Evolutionary conservation across 1,140 invertebrate species (phyloP), one percentile per base, ranked within the genome.

Genomic region (Chionoecetes opilio): DNA sequence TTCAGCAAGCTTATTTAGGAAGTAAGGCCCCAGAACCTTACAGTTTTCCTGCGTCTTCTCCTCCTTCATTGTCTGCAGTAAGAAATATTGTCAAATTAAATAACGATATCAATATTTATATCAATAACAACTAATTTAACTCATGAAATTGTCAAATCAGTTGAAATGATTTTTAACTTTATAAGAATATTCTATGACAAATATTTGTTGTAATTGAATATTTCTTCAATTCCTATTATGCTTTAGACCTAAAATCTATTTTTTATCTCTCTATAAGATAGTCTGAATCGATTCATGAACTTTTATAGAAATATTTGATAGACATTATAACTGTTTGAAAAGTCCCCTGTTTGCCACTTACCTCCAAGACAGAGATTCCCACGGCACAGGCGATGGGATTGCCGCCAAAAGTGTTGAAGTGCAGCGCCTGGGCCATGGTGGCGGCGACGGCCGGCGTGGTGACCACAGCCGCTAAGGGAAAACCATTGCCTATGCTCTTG

Each of bases 391-490:
- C 98, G 96, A 99, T 96, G 0, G 99, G 99, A 97, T 99, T 99
- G 9, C 99, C 99, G 9, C 99, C 99, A 97, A 98, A 99, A 0
- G 99, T 99, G 97, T 99, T 99, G 97, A 99, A 99, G 97, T 99
- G 99, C 11, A 98, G 96, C 0, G 99, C 99, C 96, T 98, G 97
- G 0, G 89, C 34, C 96, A 99, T 97, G 8, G 97, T 97, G 21
- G 98, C 97, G 0, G 99, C 98, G 92, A 99, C 99, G 97, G 98
- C 98, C 6, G 98, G 97, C 0, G 98, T 99, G 0, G 99, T 99
- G 0, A 99, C 98, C 0, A 99, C 99, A 26, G 99, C 99, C 0
- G 98, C 99, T 96, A 99, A 97, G 0, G 99, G 99, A 97, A 99
- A 99, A 1, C 99, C 99, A 97, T 99, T 99, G 0, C 98, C 98